phyloP scores from a whole-genome alignment of 2,113 vertebrate species.

The Mormoops blainvillei region DNA sequence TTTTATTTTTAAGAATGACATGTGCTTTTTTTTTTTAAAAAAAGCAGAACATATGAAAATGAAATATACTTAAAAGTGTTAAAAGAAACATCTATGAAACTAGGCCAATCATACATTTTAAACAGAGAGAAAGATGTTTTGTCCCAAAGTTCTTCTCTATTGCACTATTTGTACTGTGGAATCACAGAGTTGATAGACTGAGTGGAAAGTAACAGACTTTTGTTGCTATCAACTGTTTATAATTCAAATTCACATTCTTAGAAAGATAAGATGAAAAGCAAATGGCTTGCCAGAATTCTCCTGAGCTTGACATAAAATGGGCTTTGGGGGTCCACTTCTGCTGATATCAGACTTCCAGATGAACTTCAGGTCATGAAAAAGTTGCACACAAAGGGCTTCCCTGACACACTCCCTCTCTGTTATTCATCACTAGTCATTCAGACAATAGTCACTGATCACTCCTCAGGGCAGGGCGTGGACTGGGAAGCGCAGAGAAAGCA shows the following conservation, averaged over 20 bases:
- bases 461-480: background rate
- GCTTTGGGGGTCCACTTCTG: background rate
- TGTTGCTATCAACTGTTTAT: background rate
- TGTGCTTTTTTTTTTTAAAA: background rate
- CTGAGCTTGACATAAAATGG: background rate
- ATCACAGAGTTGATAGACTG: background rate
- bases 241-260: constrained; percentile 10
- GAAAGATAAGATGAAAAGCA: background rate
- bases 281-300: background rate
- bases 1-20: background rate
- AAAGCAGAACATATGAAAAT: background rate
- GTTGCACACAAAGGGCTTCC: background rate
- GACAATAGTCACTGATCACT: background rate
- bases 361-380: background rate
- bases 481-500: background rate
- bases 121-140: constrained; percentile 14
- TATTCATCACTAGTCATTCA: background rate
- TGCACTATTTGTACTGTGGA: background rate
- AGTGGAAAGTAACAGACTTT: background rate
- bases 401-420: background rate
- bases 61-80: background rate
- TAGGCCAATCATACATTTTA: background rate
- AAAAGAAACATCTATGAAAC: background rate
- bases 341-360: background rate
- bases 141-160: background rate